Base-by-base conservation (phyloP, 2,797 vertebrate species). In the Pteronotus mesoamericanus region DNA sequence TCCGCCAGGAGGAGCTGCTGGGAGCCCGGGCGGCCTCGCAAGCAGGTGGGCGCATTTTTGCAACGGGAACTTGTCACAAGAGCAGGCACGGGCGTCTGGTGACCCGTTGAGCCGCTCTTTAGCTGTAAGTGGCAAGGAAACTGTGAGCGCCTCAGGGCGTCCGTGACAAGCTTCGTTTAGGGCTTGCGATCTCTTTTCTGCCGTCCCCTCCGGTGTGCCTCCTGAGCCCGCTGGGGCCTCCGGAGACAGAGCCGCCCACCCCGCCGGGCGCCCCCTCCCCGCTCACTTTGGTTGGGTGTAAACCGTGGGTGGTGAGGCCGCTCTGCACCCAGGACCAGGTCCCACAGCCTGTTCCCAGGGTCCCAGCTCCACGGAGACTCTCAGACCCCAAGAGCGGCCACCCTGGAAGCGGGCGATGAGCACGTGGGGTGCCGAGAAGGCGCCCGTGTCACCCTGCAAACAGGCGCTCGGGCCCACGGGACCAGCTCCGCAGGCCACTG, bases 101-200 rank as follows among this genome's bases (percentile, higher is more conserved):
- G n/a, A n/a, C n/a, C n/a, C n/a, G n/a, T n/a, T n/a, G 51, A 51
- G 51, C 51, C 18, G 51, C 11, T 16, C 51, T 51, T 61, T n/a
- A 34, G 55, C 46, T 39, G 29, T 78, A n/a, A 14, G 5, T 3
- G 2, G 26, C 14, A 2, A 64, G 51, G 66, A n/a, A 4, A 1
- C 1, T 0, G 24, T 0, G 24, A 3, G 0, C 2, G 1, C 37
- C n/a, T 6, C 0, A 1, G 44, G 16, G 24, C 9, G 7, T 34
- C 9, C 22, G 61, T 6, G 44, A 21, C 51, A 16, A 22, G 32
- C 66, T 11, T 9, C 21, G 82, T 0, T 4, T 9, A n/a, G 10
- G 1, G 37, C 46, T 4, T 68, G 37, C 68, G 77, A 12, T 42
- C 51, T 4, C 34, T 24, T 10, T n/a, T n/a, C n/a, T 21, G 4